Evolutionary conservation across 2,888 invertebrate species (phyloP), one percentile per base, ranked within the genome.

Genomic region (Ectemnius cavifrons): DNA sequence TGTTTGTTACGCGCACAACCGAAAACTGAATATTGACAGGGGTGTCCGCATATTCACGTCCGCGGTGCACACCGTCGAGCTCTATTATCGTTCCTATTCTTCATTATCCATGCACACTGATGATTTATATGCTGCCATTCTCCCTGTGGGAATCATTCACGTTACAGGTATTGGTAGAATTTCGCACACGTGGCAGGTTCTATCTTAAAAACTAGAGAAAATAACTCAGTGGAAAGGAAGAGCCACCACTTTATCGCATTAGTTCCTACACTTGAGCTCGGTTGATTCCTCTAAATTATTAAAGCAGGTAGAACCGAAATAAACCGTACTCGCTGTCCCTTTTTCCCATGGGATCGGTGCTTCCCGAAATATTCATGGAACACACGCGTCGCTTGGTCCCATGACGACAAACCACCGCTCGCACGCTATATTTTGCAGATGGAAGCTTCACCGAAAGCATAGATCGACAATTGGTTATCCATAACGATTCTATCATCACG

Each of bases 321-420:
- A 78, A 76, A 73, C 67, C 52, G 4, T 58, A 73, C 71, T 71
- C 71, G 67, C 78, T 61, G 58, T 72, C 76, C 77, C 73, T 78
- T 80, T 80, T 75, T 75, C 73, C 71, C 73, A 60, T 56, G 73
- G 16, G n/a, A 14, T 14, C 4, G 52, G 52, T 52, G 16, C 46
- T 73, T 70, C 71, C 75, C 79, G 82, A 79, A 84, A 81, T 81
- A 84, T 81, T 80, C 83, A 83, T 83, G 80, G 64, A 73, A 78
- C 74, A 81, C 79, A 68, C 52, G 72, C 37, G 67, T 71, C 73
- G 74, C 23, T 2, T 23, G 37, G 63, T 68, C 68, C 78, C 76
- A 77, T 37, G 37, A 83, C 81, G 79, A 84, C 82, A 84, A 83
- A 81, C 75, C 66, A 65, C 8, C 11, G 37, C 3, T 1, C 23